Conservation (phyloP, 1,140 invertebrate species). For the Drosophila malerkotliana region DNA sequence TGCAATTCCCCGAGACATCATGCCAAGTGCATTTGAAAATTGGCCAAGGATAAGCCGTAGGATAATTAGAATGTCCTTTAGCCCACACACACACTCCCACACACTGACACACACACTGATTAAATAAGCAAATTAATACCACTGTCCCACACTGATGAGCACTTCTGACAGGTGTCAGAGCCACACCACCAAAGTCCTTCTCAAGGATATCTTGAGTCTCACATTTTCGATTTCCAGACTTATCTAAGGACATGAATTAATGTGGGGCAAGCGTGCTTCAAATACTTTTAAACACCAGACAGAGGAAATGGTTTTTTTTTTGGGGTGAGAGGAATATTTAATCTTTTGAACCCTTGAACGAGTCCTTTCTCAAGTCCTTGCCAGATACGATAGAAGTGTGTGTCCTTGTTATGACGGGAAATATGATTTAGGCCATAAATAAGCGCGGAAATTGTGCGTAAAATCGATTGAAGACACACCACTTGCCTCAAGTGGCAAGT, state of each 20-base stretch:
- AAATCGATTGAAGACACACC: slow-evolving; percentile 21
- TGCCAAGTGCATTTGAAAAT: slow-evolving; percentile 20
- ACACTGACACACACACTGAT: slow-evolving; percentile 5
- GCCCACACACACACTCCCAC: slow-evolving; percentile 8
- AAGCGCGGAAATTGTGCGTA: slow-evolving; percentile 52
- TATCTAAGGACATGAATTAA: slow-evolving; percentile 26
- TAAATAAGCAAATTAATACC: slow-evolving; percentile 12
- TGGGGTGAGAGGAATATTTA: slow-evolving; percentile 28
- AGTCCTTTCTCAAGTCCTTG: slow-evolving; percentile 23
- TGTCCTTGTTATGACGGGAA: slow-evolving; percentile 4
- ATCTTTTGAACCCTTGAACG: slow-evolving; percentile 42
- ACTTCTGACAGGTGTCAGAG: slow-evolving; percentile 67
- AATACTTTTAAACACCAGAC: not conserved
- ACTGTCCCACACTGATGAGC: slow-evolving; percentile 31
- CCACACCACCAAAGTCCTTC: slow-evolving; percentile 2
- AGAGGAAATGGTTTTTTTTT: not conserved
- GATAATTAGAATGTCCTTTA: slow-evolving; percentile 25
- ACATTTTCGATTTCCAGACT: not conserved
- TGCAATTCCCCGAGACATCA: not conserved
- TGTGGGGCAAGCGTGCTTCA: slow-evolving; percentile 13
- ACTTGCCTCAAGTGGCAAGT: slow-evolving; percentile 16
- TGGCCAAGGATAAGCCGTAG: not conserved
- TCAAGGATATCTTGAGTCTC: not conserved
- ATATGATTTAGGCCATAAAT: slow-evolving; percentile 55
- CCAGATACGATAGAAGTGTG: slow-evolving; percentile 18